Evolutionary conservation across 1,140 invertebrate genomes (phyloP).

Genomic region (Heterodera carotae): DNA sequence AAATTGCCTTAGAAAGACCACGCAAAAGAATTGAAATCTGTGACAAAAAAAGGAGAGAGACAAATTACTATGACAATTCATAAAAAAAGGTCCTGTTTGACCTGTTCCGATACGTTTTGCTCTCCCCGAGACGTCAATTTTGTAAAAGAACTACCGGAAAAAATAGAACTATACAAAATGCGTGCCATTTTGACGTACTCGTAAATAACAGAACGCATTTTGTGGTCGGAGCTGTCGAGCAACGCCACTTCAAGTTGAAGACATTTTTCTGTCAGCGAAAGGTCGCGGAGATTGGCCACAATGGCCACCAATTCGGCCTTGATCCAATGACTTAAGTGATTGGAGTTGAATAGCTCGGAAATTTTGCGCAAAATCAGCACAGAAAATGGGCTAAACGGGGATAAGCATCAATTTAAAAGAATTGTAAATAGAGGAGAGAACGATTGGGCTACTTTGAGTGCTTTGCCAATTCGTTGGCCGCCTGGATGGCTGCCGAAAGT

Average conservation of each 20-base stretch:
- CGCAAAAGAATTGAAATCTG: slow-evolving; percentile 32
- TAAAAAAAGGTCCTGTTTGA: neutral
- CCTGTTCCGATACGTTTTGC: slow-evolving; percentile 41
- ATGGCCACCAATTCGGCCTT: slow-evolving; percentile 48
- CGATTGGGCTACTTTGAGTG: slow-evolving; percentile 45
- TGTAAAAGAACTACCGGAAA: slow-evolving; percentile 40
- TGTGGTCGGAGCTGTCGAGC: slow-evolving; percentile 20
- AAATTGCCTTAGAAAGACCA: slow-evolving; percentile 22
- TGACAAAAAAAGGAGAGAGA: slow-evolving; percentile 15
- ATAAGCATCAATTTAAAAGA: slow-evolving; percentile 18
- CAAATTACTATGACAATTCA: slow-evolving; percentile 4
- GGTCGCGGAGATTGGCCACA: slow-evolving; percentile 39
- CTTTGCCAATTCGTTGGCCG: slow-evolving; percentile 42
- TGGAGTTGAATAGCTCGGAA: slow-evolving; percentile 45
- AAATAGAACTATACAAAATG: slow-evolving; percentile 1
- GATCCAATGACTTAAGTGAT: slow-evolving; percentile 22
- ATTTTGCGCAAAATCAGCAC: slow-evolving; percentile 48
- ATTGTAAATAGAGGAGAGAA: slow-evolving; percentile 18
- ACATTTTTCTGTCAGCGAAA: slow-evolving; percentile 43
- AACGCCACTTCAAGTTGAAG: slow-evolving; percentile 34
- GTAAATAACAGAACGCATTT: slow-evolving; percentile 37
- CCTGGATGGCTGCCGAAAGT: slow-evolving; percentile 45
- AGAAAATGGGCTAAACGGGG: slow-evolving; percentile 50
- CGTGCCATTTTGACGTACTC: neutral
- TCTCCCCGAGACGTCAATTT: slow-evolving; percentile 38